Base-by-base conservation (phyloP, 2,797 vertebrate genomes). In the Molossus molossus region DNA sequence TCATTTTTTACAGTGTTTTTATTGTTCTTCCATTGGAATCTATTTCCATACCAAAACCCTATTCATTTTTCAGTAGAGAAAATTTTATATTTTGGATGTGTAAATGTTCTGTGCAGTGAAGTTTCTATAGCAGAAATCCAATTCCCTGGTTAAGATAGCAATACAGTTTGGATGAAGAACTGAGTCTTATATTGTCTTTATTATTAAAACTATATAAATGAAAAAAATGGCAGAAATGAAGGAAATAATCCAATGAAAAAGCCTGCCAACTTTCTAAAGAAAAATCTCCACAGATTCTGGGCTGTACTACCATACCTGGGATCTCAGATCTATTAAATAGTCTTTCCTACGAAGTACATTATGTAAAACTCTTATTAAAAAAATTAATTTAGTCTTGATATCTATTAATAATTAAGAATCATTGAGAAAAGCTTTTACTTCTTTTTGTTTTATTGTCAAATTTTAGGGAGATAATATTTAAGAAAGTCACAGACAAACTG, bases 381-480 rank as follows among this genome's bases (percentile, higher is more conserved):
- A 95, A 90, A 65, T 57, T 21, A 73, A 21, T 14, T 45, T 83
- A 12, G 40, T 80, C n/a, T 57, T 67, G 9, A 11, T 83, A 70
- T 80, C 33, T 94, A 20, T 81, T 87, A 88, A 57, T 73, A 82
- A 67, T 18, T 84, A 70, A 37, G 50, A 81, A 65, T 94, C 73
- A 67, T 7, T 85, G 20, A 64, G 27, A 58, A 81, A 94, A 57
- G 1, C 2, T 50, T 91, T 92, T 9, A n/a, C 23, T 69, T 93
- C 27, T n/a, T 87, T 90, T 55, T 83, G 50, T 73, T 88, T 82
- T 89, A 70, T 96, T 95, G 96, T 94, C n/a, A 87, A 87, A 82
- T 48, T 33, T 53, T 90, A 67, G 12, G 11, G 3, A 37, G 88
- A 13, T n/a, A 89, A 62, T 95, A 72, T 73, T 80, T 91, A 91